Base-by-base conservation (phyloP, 2,888 invertebrate genomes). In the Ferdinandea cuprea region DNA sequence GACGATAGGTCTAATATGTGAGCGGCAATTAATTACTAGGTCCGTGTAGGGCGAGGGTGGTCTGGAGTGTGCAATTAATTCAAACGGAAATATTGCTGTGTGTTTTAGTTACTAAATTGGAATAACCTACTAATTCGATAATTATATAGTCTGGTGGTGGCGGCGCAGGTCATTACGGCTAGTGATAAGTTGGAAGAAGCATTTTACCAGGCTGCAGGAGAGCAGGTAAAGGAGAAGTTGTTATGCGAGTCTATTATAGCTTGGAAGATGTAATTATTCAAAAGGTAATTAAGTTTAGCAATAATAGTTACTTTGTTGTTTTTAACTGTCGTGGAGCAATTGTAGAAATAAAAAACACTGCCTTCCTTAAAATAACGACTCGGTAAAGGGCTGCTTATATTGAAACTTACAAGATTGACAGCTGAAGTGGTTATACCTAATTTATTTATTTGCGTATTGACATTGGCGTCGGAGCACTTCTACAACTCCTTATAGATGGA, bases 61-160 rank as follows among this genome's bases (percentile, higher is more conserved):
- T 68, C 66, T 28, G 37, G 48, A 40, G 59, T 65, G 32, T 66
- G 66, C 46, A 44, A 61, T 61, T 69, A 58, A 74, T 30, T 50
- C 35, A 40, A 65, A 56, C 65, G 52, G 8, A 3, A 48, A 42
- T 42, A 37, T 17, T 37, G 21, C 37, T 69, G 71, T 78, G 37
- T 65, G 72, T 59, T 79, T 71, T 65, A 48, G n/a, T 9, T 52
- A 21, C 58, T 59, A 66, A 79, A 79, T 66, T 73, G 68, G 73
- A 79, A 68, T 68, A 73, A 66, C 46, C 68, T 68, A 63, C 66
- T 79, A 79, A 79, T 68, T 79, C 54, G 79, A 79, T 79, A 79
- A 73, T 79, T 73, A 73, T 73, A 73, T 61, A 52, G 44, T 30
- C 54, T 61, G 21, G 35, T 37, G 30, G 56, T 21, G 35, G 25